Evolutionary conservation across 2,113 vertebrate genomes (phyloP).

Genomic region (Lontra canadensis): DNA sequence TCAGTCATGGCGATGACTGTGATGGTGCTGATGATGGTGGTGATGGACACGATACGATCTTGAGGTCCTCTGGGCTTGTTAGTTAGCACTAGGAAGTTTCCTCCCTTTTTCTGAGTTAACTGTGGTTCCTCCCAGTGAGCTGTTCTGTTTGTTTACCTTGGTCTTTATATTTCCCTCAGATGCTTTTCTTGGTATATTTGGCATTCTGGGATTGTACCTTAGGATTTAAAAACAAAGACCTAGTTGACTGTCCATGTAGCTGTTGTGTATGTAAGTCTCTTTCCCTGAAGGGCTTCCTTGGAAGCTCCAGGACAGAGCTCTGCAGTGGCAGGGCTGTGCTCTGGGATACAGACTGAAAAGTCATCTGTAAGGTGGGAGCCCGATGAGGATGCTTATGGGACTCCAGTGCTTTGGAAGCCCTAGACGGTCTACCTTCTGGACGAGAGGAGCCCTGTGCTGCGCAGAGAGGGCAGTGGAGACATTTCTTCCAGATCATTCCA

Average conservation of each 20-base stretch:
- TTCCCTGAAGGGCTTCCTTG: neutral
- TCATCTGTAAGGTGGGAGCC: neutral
- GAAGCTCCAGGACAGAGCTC: neutral
- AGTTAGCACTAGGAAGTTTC: neutral
- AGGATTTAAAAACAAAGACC: neutral
- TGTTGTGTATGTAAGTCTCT: neutral
- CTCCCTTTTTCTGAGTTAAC: neutral
- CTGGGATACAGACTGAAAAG: neutral
- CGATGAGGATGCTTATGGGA: neutral
- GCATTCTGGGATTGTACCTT: neutral
- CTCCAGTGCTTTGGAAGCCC: neutral
- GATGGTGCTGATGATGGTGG: too few species aligned
- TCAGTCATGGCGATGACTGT: neutral
- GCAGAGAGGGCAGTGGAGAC: fast-evolving
- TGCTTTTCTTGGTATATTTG: neutral
- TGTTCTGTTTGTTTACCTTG: neutral
- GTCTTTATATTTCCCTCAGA: neutral
- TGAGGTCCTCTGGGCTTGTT: neutral
- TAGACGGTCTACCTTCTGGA: neutral
- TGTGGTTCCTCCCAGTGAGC: neutral
- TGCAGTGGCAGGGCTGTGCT: neutral
- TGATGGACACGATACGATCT: neutral
- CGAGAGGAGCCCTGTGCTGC: neutral
- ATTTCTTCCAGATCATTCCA: fast-evolving
- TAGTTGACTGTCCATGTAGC: neutral